phyloP scores from a whole-genome alignment of 2,113 vertebrate species.

The Irena cyanogastra region DNA sequence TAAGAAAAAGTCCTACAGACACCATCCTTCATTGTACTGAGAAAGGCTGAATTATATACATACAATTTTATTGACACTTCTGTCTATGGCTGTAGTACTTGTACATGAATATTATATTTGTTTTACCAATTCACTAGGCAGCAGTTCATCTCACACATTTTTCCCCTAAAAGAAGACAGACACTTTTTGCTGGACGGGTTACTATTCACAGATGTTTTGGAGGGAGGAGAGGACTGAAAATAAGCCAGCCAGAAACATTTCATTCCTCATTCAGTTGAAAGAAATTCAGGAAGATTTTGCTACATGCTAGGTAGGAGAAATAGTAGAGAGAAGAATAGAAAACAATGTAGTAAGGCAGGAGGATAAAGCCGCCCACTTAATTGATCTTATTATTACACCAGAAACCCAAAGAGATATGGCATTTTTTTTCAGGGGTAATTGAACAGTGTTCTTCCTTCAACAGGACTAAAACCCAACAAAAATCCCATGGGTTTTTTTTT shows the following conservation, averaged over 20 bases:
- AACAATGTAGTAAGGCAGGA: not conserved
- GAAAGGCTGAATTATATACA: not conserved
- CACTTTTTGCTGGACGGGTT: not conserved
- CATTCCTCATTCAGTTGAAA: not conserved
- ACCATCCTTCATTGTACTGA: not conserved
- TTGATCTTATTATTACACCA: not conserved
- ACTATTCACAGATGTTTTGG: not conserved
- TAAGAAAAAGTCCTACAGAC: not conserved
- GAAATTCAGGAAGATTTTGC: not conserved
- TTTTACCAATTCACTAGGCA: not conserved
- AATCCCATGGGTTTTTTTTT: rapidly evolving
- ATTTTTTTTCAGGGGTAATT: not conserved
- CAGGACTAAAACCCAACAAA: not conserved
- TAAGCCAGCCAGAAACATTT: not conserved
- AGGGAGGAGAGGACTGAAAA: not conserved
- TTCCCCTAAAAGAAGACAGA: not conserved
- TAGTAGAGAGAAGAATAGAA: not conserved
- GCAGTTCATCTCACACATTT: not conserved
- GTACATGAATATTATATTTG: not conserved
- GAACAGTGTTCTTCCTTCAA: not conserved
- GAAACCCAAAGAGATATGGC: not conserved
- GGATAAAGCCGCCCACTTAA: not conserved
- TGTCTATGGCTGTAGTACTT: not conserved
- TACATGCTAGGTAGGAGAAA: not conserved
- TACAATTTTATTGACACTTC: not conserved